Conservation (phyloP, 2,797 vertebrate genomes). For the Onychomys torridus region DNA sequence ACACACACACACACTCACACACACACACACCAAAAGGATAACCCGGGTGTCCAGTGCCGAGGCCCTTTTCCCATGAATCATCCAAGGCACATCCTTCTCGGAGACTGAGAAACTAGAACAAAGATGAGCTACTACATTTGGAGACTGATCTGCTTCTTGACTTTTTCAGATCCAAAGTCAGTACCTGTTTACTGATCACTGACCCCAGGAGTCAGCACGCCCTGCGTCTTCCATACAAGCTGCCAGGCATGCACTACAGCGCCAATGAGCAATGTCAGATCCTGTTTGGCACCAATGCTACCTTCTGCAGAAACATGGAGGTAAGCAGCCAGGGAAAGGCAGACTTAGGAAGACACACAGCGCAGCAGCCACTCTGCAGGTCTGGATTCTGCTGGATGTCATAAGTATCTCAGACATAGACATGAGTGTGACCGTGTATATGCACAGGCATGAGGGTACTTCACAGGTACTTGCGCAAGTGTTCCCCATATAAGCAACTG, state of each 20-base stretch:
- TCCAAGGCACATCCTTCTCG: fast-evolving
- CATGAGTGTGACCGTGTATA: not conserved
- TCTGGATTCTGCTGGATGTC: not conserved
- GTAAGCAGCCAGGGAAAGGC: slow-evolving; percentile 83
- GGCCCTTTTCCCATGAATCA: not conserved
- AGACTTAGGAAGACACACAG: fast-evolving
- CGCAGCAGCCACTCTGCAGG: too few species aligned
- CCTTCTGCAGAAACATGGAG: slow-evolving; percentile 98
- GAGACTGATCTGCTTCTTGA: not conserved
- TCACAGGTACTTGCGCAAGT: not conserved
- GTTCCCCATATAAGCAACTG: not conserved
- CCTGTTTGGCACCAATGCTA: slow-evolving; percentile 97
- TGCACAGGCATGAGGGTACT: not conserved
- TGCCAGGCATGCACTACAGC: slow-evolving; percentile 99
- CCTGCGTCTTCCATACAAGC: slow-evolving; percentile 94
- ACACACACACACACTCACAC: not conserved
- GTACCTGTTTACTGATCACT: slow-evolving; percentile 94
- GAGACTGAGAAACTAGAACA: not conserved
- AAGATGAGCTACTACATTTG: not conserved
- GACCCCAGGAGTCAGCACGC: slow-evolving; percentile 92
- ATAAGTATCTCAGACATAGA: not conserved
- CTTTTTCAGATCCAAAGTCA: slow-evolving; percentile 93
- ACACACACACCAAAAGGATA: not conserved
- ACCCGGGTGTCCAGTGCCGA: fast-evolving
- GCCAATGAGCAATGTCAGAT: slow-evolving; percentile 98